Base-by-base conservation (phyloP, 2,113 vertebrate genomes). In the Nematolebias whitei region DNA sequence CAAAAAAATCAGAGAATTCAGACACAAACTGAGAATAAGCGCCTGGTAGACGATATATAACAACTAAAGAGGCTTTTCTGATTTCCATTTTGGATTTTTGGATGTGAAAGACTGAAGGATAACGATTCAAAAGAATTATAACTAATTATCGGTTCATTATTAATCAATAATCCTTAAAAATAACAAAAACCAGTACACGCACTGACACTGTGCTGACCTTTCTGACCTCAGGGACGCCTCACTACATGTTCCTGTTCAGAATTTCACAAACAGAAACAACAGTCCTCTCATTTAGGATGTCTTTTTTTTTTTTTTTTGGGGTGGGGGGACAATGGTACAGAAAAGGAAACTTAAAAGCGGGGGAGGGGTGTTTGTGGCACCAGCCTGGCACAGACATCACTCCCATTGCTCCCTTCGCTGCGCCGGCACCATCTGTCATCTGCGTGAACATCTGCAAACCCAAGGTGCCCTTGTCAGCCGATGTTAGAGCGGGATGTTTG, bases 401-500 rank as follows among this genome's bases (percentile, higher is more conserved):
- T 88, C 88, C 88, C 85, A 75, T 83, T 47, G 88, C 90, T 92
- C 91, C 90, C 88, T 83, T 81, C 86, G 89, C 90, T 78, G 58
- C 64, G 88, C 90, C 82, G 87, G 65, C 80, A 56, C 93, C 93
- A 93, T 94, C 93, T 93, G 93, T 94, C 93, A 92, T 92, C 85
- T 79, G 88, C 77, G 64, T 61, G 89, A 93, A 94, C 93, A 94
- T 94, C 93, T 94, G 93, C 93, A 93, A 86, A 88, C 82, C 93
- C 93, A 94, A 94, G 93, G 93, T 94, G 93, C 92, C 93, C 93
- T 93, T 94, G 93, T 92, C 91, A 86, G 86, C 91, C 92, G 84
- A 78, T 82, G 93, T 92, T 91, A 89, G 85, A 80, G 82, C 87
- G 82, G 85, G 79, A 78, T 85, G 85, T 88, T 91, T 91, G 88